Conservation (phyloP, 1,140 invertebrate genomes). For the Chrysomallon squamiferum region DNA sequence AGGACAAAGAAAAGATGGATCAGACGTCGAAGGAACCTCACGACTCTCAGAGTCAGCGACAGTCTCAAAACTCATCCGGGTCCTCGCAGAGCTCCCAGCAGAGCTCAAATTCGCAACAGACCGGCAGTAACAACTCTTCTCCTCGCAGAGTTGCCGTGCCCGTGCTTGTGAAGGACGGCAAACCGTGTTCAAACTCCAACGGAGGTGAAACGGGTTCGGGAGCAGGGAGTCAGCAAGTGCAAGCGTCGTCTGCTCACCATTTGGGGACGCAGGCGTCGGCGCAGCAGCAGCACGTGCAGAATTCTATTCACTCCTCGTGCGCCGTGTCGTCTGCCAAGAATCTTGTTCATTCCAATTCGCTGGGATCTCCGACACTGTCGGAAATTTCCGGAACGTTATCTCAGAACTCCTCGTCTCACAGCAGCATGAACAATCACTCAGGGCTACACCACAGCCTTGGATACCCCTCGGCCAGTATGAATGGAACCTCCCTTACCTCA, state of each 20-base stretch:
- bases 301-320: constrained; percentile 30
- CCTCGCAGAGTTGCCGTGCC: constrained; percentile 92
- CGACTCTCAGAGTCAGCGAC: background rate
- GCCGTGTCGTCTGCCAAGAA: constrained; percentile 29
- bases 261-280: constrained; percentile 15
- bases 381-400: constrained; percentile 21
- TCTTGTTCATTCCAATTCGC: constrained; percentile 27
- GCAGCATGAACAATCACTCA: constrained; percentile 28
- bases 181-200: constrained; percentile 69
- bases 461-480: constrained; percentile 40
- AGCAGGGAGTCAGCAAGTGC: constrained; percentile 6
- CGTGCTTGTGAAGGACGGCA: constrained; percentile 96
- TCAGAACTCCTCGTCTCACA: constrained; percentile 31
- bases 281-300: background rate
- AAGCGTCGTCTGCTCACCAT: constrained; percentile 12
- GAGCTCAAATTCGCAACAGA: background rate
- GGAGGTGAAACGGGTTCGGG: constrained; percentile 8
- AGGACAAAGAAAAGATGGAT: constrained; percentile 63
- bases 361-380: constrained; percentile 28
- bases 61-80: constrained; percentile 7
- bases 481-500: constrained; percentile 28
- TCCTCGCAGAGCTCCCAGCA: constrained; percentile 8
- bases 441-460: constrained; percentile 41
- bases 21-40: constrained; percentile 14
- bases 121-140: constrained; percentile 22